These are phyloP conservation scores for Fulica atra DNA, from an alignment of 2,113 vertebrate genomes.

Conservation along the genomic window DNA sequence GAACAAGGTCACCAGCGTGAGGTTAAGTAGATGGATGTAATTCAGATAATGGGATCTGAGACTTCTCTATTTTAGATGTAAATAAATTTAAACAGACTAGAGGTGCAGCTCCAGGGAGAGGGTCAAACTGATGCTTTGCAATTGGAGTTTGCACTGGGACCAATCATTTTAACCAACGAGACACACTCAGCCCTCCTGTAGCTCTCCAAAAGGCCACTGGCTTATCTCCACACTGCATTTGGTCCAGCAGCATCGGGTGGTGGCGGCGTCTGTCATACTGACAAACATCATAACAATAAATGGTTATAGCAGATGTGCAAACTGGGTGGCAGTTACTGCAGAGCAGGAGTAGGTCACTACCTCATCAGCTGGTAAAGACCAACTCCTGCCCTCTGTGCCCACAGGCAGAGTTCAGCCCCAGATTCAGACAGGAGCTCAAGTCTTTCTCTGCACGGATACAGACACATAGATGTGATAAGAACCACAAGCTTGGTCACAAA, in stretches of 20 bases:
- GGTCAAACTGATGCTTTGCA: not conserved
- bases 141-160: not conserved
- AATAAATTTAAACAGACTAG: not conserved
- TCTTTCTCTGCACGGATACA: not conserved
- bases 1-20: not conserved
- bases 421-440: not conserved
- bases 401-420: not conserved
- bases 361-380: not conserved
- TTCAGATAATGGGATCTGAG: constrained; percentile 12
- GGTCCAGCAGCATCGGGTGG: not conserved
- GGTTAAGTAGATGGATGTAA: constrained; percentile 45
- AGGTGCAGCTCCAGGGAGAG: not conserved
- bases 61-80: not conserved
- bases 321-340: not conserved
- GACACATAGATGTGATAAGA: not conserved
- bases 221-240: not conserved
- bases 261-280: not conserved
- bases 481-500: not conserved
- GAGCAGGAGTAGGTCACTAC: not conserved
- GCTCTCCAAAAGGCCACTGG: not conserved
- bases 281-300: not conserved
- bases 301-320: not conserved
- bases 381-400: not conserved
- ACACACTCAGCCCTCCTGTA: not conserved
- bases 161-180: not conserved